Base-by-base conservation (phyloP, 2,888 invertebrate species). In the Schrankia costaestrigalis region DNA sequence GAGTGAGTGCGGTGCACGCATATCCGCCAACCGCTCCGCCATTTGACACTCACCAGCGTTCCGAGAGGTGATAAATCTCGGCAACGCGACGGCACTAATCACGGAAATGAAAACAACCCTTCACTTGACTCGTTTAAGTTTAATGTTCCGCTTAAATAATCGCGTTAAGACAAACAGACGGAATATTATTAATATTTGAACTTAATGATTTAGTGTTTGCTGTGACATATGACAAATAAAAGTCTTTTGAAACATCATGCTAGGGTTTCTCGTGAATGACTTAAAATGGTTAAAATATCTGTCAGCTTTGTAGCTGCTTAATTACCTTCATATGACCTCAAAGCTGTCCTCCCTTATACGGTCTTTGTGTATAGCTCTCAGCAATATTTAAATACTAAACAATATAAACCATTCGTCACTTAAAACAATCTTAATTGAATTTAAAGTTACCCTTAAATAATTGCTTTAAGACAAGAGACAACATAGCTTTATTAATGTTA, bases 101-200 rank as follows among this genome's bases (percentile, higher is more conserved):
- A 80, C 70, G 78, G 78, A 82, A 78, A 84, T 77, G 77, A 77
- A 76, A 78, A 72, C 79, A 79, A 82, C 79, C 78, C 80, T 78
- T 79, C 69, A 68, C 70, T 71, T 62, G 60, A 56, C 65, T 64
- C 64, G 67, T 69, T 67, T 61, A 63, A 63, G 60, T 71, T 74
- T 69, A 69, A 78, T 72, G 71, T 69, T 76, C 58, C 59, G 66
- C 72, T 70, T 63, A 63, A 77, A 66, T 63, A 56, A 69, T 54
- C 54, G 61, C 55, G 60, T 62, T 66, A 64, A 68, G 54, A 54
- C 51, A 41, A 46, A n/a, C 41, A 36, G 43, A 29, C 46, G 28
- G 29, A 55, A 46, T 55, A 55, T 59, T 54, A 53, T 56, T 56
- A 57, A 47, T 49, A 47, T 46, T 46, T 48, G 55, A 48, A 35